Evolutionary conservation across 2,113 vertebrate genomes (phyloP).

Genomic region (Ranitomeya variabilis): DNA sequence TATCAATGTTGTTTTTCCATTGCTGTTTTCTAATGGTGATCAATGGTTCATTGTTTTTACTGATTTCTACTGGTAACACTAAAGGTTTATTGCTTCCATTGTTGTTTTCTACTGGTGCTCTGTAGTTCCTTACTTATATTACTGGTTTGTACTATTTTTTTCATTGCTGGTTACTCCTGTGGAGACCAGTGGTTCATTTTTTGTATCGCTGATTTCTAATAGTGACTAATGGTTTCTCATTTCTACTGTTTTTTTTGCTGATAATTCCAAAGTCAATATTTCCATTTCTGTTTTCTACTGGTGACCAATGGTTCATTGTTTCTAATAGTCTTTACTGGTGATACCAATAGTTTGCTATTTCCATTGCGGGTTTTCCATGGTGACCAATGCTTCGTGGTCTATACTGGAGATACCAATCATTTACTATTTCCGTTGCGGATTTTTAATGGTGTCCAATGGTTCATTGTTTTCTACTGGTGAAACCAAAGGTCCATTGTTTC

Average conservation of each 20-base stretch:
- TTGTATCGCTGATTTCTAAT: background rate
- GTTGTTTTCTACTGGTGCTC: background rate
- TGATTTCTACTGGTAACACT: background rate
- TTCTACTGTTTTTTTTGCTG: background rate
- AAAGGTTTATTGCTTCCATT: background rate
- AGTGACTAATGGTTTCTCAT: background rate
- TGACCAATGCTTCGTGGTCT: too few relatives aligned
- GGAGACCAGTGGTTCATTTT: background rate
- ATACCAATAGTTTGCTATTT: background rate
- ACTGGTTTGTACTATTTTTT: too few relatives aligned
- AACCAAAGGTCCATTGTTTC: background rate
- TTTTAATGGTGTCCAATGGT: background rate
- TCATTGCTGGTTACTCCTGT: too few relatives aligned
- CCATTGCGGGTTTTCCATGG: background rate
- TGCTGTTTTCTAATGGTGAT: too few relatives aligned
- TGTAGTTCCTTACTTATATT: too few relatives aligned
- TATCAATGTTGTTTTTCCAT: too few relatives aligned
- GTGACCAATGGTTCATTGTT: background rate
- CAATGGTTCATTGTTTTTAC: background rate
- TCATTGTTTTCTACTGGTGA: background rate
- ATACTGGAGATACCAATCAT: too few relatives aligned
- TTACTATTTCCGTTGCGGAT: background rate
- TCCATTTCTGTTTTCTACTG: background rate
- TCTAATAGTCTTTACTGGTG: background rate
- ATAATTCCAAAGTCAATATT: background rate